These are phyloP conservation scores for Psittacula cyanocephala DNA, from an alignment of 2,113 vertebrate species.

Conservation along the genomic window DNA sequence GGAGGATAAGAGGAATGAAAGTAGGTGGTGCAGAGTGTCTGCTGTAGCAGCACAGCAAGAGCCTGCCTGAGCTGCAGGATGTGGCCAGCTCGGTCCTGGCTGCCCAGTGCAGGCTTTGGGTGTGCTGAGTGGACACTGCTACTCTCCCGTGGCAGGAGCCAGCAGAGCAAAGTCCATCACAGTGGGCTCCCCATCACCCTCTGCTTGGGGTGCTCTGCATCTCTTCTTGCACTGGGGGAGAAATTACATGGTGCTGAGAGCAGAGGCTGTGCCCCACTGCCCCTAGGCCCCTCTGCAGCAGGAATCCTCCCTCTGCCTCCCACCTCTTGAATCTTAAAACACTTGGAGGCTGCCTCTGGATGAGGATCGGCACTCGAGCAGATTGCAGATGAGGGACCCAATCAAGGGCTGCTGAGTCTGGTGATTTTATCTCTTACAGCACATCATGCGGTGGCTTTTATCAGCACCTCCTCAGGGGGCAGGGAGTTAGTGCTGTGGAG, in stretches of 20 bases:
- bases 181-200: background rate
- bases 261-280: background rate
- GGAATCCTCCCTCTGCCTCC: background rate
- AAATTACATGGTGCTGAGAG: background rate
- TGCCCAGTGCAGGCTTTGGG: background rate
- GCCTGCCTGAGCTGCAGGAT: conserved; percentile 42
- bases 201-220: background rate
- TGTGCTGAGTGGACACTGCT: background rate
- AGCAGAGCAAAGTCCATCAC: background rate
- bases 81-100: background rate
- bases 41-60: conserved; percentile 47
- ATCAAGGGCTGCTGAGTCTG: background rate
- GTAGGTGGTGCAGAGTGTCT: conserved; percentile 63
- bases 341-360: background rate
- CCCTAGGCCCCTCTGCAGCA: background rate
- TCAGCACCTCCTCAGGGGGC: background rate
- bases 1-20: conserved; percentile 45
- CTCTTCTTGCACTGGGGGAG: background rate
- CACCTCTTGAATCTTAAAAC: background rate
- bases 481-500: background rate
- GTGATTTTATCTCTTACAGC: background rate
- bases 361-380: background rate
- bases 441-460: background rate
- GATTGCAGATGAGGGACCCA: background rate
- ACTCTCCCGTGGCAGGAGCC: background rate